phyloP scores from a whole-genome alignment of 2,888 invertebrate genomes.

The Mycalesis mineus region DNA sequence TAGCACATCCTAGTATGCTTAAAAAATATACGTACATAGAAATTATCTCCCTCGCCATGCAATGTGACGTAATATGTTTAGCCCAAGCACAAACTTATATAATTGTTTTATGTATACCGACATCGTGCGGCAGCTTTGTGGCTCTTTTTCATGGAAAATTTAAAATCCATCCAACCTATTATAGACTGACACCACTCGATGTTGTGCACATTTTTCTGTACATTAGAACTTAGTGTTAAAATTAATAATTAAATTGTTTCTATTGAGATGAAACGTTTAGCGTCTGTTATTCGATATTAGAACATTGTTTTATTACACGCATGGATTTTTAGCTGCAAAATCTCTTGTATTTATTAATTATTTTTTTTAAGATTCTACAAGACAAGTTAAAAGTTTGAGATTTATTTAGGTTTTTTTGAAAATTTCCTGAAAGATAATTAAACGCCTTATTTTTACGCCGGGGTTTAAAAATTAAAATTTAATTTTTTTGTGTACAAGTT shows the following conservation, averaged over 20 bases:
- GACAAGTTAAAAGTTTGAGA: too few species aligned
- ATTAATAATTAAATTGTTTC: conserved; percentile 44
- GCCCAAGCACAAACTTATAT: conserved; percentile 20
- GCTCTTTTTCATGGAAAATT: conserved; percentile 40
- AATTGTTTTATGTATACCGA: conserved; percentile 4
- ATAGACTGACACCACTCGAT: conserved; percentile 76
- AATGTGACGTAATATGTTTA: conserved; percentile 8
- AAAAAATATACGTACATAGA: too few species aligned
- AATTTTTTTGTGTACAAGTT: too few species aligned
- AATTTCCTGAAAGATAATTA: too few species aligned
- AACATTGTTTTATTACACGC: neutral
- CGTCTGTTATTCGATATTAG: conserved; percentile 1
- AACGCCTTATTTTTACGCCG: too few species aligned
- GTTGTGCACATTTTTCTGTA: conserved; percentile 73
- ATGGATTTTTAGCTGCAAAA: too few species aligned
- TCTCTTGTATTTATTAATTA: too few species aligned
- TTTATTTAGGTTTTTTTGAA: too few species aligned
- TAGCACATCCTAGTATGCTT: too few species aligned
- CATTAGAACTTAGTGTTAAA: conserved; percentile 58
- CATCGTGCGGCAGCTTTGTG: conserved; percentile 41
- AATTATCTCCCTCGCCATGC: neutral
- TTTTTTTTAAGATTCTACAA: too few species aligned
- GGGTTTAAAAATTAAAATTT: too few species aligned
- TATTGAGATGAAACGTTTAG: neutral
- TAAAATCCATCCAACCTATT: conserved; percentile 73